These are phyloP conservation scores for Volucella inflata DNA, from an alignment of 2,888 invertebrate genomes.

Conservation along the genomic window DNA sequence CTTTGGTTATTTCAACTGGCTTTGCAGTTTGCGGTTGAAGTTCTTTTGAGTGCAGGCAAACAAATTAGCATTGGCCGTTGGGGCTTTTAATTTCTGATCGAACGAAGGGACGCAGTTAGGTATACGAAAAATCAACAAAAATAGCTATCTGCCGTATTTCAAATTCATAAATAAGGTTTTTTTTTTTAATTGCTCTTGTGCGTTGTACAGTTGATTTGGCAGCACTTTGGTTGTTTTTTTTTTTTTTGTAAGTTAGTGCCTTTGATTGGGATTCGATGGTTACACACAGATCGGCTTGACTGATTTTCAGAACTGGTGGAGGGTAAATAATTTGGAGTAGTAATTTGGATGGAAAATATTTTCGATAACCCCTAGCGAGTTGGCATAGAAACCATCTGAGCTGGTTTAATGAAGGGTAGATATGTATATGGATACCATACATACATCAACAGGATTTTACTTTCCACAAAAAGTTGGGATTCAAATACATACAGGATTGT, in stretches of 20 bases:
- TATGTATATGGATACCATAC: no score
- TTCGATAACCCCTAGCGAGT: no score
- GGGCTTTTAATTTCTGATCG: slow-evolving; percentile 24
- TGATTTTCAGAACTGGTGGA: no score
- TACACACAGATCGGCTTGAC: no score
- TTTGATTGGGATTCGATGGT: neutral
- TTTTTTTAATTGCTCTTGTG: slow-evolving; percentile 45
- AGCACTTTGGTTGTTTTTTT: slow-evolving; percentile 35
- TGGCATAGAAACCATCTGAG: no score
- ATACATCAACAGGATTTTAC: no score
- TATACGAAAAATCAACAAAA: slow-evolving; percentile 33
- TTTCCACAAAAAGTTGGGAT: no score
- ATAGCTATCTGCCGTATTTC: slow-evolving; percentile 38
- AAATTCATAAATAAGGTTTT: slow-evolving; percentile 51
- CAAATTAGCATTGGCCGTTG: slow-evolving; percentile 44
- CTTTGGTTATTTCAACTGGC: neutral
- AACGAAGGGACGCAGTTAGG: neutral
- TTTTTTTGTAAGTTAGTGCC: neutral
- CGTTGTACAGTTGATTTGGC: slow-evolving; percentile 36
- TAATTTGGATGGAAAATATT: no score
- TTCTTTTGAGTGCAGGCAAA: slow-evolving; percentile 29
- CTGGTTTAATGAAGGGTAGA: no score
- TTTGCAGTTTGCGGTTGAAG: slow-evolving; percentile 4
- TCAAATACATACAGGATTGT: no score
- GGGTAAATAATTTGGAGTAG: neutral